Percentiles rank a stretch among this genome's conserved stretches.
Evolutionary conservation across 2,888 invertebrate genomes (phyloP).

Genomic region (Lordiphosa fenestrarum): DNA sequence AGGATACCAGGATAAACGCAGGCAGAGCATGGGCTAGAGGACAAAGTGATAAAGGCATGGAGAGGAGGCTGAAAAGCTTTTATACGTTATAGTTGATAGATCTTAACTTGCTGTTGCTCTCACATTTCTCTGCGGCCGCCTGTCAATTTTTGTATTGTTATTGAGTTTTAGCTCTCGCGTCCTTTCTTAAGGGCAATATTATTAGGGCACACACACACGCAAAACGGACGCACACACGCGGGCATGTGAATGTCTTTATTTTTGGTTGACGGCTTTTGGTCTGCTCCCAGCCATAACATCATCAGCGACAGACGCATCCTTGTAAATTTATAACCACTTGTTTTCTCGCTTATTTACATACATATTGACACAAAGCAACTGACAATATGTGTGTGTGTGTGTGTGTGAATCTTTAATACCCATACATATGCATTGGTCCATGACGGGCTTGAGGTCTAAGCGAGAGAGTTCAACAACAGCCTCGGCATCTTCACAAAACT

Average conservation of each 20-base stretch:
- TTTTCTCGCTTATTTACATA: constrained; percentile 72
- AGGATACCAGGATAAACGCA: constrained; percentile 60
- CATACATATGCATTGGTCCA: constrained; percentile 44
- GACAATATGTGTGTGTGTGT: constrained; percentile 33
- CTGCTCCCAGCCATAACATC: constrained; percentile 37
- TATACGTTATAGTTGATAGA: constrained; percentile 32
- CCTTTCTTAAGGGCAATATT: constrained; percentile 63
- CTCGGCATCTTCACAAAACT: constrained; percentile 51
- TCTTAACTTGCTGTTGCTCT: constrained; percentile 8
- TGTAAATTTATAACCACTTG: constrained; percentile 74
- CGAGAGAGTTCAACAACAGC: constrained; percentile 26
- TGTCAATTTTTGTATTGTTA: constrained; percentile 45
- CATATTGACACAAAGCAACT: constrained; percentile 64
- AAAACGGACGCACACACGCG: not conserved
- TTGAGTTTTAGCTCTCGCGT: constrained; percentile 41
- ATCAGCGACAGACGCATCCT: constrained; percentile 44
- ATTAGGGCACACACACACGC: constrained; percentile 45
- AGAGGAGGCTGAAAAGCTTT: constrained; percentile 16
- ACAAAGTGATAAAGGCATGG: not conserved
- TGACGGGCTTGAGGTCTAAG: constrained; percentile 38
- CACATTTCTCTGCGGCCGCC: constrained; percentile 25
- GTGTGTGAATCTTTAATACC: constrained; percentile 44
- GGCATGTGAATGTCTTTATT: constrained; percentile 43
- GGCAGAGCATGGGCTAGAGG: not conserved
- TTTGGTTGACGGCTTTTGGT: constrained; percentile 57